Conservation (phyloP, 1,140 invertebrate genomes). For the Vanessa tameamea region DNA sequence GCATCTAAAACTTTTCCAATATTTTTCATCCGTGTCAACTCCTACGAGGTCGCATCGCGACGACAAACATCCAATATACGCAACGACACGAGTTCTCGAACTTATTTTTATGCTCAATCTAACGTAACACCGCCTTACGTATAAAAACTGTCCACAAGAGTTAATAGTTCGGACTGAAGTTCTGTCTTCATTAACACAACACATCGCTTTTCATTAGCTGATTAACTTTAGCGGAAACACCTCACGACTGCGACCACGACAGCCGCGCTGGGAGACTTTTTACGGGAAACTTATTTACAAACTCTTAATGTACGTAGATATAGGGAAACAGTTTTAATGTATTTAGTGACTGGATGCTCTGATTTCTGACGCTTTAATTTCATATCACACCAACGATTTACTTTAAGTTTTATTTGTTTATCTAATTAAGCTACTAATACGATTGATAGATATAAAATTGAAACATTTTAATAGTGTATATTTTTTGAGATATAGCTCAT, state of each 20-base stretch:
- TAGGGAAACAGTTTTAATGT: constrained; percentile 8
- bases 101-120: constrained; percentile 12
- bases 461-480: no score
- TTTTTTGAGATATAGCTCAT: no score
- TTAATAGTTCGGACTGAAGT: constrained; percentile 40
- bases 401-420: no score
- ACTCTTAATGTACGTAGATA: neutral
- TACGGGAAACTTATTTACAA: constrained; percentile 18
- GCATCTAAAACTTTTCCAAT: constrained; percentile 65
- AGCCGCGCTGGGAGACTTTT: constrained; percentile 30
- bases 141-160: constrained; percentile 2
- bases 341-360: neutral
- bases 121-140: constrained; percentile 5
- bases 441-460: no score
- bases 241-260: constrained; percentile 25
- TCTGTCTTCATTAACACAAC: constrained; percentile 63
- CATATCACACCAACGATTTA: no score
- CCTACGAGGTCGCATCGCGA: constrained; percentile 51
- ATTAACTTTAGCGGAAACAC: constrained; percentile 45
- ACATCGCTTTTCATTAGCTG: constrained; percentile 67
- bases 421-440: no score
- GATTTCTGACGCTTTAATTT: no score
- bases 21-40: constrained; percentile 73
- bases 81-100: constrained; percentile 42
- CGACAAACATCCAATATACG: constrained; percentile 68